Base-by-base conservation (phyloP, 2,113 vertebrate species). In the Ictalurus furcatus region DNA sequence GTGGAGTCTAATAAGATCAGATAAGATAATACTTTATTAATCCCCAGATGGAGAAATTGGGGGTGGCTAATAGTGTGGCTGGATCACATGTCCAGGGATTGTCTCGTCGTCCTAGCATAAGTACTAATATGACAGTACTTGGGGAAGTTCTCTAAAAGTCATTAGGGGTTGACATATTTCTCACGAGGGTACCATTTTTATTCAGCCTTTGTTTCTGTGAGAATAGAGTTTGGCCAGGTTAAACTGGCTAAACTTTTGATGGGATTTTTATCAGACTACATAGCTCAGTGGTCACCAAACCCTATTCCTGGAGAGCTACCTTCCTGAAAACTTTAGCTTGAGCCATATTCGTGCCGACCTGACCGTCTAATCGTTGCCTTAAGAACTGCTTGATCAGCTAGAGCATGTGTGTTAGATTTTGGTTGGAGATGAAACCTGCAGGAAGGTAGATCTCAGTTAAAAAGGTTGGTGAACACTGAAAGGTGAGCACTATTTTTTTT, bases 1-100 rank as follows among this genome's bases (percentile, higher is more conserved):
- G 85, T 67, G 52, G 65, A 69, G 85, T 86, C 86, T 92, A 92
- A 91, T 48, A 44, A 44, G 40, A 40, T 40, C 1, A 37, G 37
- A 40, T 40, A 44, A 44, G 40, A 44, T 44, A 44, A 44, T 44
- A 44, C 4, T 44, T 44, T 44, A 44, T 44, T 44, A 44, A 44
- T 44, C 40, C 40, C 40, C 40, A 44, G 40, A 44, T 44, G 40
- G 40, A 44, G 40, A 44, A 5, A 44, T 44, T 44, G 40, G 40
- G 40, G 40, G 37, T 40, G 37, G 37, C 37, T 40, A 44, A 44
- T 90, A 87, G 90, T 81, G 40, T 73, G 48, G 84, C 40, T 30
- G 40, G 54, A 73, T 25, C 78, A 80, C 44, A 80, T 54, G 78
- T 17, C 78, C 78, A n/a, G 25, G 23, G 4, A 81, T 81, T 81